A percentile compares a stretch with the other conserved stretches of the same genome.
phyloP scores from a whole-genome alignment of 2,888 invertebrate genomes.

The Cabera pusaria region DNA sequence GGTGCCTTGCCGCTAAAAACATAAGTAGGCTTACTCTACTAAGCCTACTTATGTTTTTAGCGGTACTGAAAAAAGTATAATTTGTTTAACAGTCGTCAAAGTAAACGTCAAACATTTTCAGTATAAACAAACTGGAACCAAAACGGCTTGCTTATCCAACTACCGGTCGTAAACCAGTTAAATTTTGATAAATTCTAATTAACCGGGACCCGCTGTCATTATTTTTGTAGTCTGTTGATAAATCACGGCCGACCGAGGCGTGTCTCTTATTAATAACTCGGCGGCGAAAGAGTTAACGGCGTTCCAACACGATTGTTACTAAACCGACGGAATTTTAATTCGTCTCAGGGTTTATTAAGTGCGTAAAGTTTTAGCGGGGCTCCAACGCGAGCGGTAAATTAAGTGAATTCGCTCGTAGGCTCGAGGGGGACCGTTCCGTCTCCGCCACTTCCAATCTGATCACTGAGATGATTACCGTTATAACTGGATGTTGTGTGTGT shows the following conservation, averaged over 20 bases:
- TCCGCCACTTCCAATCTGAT: conserved; percentile 57
- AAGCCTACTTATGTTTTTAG: too few relatives aligned
- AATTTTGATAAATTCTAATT: conserved; percentile 66
- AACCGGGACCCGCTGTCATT: conserved; percentile 48
- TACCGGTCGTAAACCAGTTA: conserved; percentile 53
- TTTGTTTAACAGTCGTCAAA: too few relatives aligned
- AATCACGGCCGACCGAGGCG: conserved; percentile 59
- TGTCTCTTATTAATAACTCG: conserved; percentile 70
- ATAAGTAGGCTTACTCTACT: too few relatives aligned
- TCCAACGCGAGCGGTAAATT: conserved; percentile 66
- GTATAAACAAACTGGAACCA: too few relatives aligned
- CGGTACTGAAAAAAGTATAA: too few relatives aligned
- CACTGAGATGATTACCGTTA: conserved; percentile 57
- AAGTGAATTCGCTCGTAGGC: conserved; percentile 70
- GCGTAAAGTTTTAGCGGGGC: conserved; percentile 77
- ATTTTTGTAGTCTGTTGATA: conserved; percentile 51
- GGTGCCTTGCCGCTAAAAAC: too few relatives aligned
- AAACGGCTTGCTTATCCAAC: conserved; percentile 47
- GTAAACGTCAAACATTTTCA: too few relatives aligned
- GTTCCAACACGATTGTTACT: conserved; percentile 75
- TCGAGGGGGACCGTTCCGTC: conserved; percentile 39
- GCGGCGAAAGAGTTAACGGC: conserved; percentile 67
- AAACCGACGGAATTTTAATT: conserved; percentile 81
- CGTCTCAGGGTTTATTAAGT: conserved; percentile 78
- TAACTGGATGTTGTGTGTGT: too few relatives aligned